Conservation (phyloP, 2,797 vertebrate species). For the Eulemur mongoz region DNA sequence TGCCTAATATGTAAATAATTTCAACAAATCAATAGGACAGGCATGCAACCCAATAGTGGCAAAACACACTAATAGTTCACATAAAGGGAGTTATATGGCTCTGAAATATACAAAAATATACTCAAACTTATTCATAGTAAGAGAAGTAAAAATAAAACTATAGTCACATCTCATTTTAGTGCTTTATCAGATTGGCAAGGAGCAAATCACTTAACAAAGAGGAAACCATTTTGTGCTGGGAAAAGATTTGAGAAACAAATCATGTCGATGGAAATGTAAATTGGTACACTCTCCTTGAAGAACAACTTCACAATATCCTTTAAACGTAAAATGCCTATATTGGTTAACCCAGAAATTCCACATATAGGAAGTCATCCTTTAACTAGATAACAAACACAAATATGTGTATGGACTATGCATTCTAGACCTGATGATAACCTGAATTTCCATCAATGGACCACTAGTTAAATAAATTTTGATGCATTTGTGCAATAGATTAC, state of each 20-base stretch:
- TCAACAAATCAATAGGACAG: neutral
- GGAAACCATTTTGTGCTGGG: neutral
- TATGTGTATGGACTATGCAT: neutral
- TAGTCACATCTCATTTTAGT: neutral
- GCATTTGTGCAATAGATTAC: neutral
- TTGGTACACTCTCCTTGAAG: neutral
- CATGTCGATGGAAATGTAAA: neutral
- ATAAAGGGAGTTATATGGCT: neutral
- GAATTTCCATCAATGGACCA: neutral
- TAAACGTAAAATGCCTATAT: neutral
- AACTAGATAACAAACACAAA: neutral
- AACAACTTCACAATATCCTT: neutral
- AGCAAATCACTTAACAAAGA: neutral
- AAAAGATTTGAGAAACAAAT: neutral
- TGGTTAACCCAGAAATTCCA: neutral
- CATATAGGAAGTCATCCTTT: neutral
- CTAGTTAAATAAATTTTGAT: neutral
- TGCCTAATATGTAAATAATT: neutral
- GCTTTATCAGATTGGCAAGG: neutral
- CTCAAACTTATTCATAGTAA: neutral
- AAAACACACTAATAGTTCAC: neutral
- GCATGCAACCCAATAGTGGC: neutral
- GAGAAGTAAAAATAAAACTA: neutral
- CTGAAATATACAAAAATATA: neutral
- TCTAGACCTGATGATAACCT: neutral